Percentiles rank a stretch among this genome's conserved stretches.
These are phyloP conservation scores for Mystacornis crossleyi DNA, from an alignment of 2,113 vertebrate species.

Conservation along the genomic window DNA sequence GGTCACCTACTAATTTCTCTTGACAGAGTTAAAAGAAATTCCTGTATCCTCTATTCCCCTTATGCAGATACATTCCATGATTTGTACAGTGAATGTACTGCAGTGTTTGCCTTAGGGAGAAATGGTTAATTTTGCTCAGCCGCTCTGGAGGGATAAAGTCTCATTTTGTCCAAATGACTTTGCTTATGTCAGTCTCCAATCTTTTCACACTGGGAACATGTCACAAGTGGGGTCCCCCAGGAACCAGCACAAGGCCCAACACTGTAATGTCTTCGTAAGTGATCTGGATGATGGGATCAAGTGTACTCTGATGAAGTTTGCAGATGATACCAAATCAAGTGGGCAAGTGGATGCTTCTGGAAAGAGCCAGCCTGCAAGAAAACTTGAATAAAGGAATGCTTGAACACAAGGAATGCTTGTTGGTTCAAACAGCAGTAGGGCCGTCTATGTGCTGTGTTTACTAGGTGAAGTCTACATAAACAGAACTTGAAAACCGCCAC, in stretches of 20 bases:
- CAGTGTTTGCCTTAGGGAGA: not conserved
- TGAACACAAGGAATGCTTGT: not conserved
- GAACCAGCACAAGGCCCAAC: not conserved
- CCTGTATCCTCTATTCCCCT: not conserved
- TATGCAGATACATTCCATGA: not conserved
- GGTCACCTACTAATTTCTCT: not conserved
- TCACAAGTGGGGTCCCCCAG: too few relatives aligned
- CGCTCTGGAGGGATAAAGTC: not conserved
- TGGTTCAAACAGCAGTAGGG: not conserved
- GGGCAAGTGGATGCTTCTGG: not conserved
- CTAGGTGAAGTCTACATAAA: not conserved
- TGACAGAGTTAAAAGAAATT: not conserved
- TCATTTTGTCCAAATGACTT: not conserved
- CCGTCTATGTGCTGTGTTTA: not conserved
- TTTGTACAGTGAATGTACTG: not conserved
- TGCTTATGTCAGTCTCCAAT: not conserved
- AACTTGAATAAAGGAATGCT: not conserved
- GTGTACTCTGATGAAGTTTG: not conserved
- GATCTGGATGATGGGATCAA: not conserved
- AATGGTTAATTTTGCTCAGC: not conserved
- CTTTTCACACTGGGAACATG: not conserved
- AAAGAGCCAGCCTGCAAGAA: not conserved
- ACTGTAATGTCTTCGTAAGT: too few relatives aligned
- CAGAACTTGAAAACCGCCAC: not conserved
- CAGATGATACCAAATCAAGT: not conserved